phyloP scores from a whole-genome alignment of 2,888 invertebrate species.

The Agonopterix alstromeriana region DNA sequence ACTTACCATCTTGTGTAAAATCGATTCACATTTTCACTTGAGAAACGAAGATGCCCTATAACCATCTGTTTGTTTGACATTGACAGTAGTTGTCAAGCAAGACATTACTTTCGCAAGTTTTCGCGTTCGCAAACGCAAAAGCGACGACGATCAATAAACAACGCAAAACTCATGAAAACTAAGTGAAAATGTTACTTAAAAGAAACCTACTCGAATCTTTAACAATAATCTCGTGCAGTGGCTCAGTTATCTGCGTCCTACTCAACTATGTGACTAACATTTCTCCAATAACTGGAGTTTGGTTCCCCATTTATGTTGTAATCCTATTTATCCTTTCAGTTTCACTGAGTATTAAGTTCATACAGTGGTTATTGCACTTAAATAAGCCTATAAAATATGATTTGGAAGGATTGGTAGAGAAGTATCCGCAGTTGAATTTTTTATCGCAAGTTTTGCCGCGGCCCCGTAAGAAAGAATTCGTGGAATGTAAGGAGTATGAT shows the following conservation, averaged over 20 bases:
- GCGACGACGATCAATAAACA: not conserved
- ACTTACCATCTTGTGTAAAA: no score
- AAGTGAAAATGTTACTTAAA: constrained; percentile 46
- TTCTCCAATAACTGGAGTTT: constrained; percentile 57
- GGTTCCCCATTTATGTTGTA: constrained; percentile 59
- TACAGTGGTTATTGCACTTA: constrained; percentile 70
- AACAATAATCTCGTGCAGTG: constrained; percentile 42
- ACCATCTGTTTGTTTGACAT: not conserved
- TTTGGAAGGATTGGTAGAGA: constrained; percentile 33
- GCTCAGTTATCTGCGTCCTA: constrained; percentile 42
- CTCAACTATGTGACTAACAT: constrained; percentile 56
- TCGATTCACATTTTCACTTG: no score
- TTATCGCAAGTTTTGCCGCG: constrained; percentile 33
- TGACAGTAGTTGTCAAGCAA: not conserved
- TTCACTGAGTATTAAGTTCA: constrained; percentile 66
- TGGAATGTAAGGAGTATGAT: constrained; percentile 53
- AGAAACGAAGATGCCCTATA: no score
- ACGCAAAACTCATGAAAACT: not conserved
- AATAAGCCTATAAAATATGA: constrained; percentile 71
- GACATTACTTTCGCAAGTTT: no score
- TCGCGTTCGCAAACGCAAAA: not conserved
- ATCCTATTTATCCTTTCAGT: constrained; percentile 57
- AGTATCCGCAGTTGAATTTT: constrained; percentile 40
- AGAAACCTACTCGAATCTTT: constrained; percentile 51
- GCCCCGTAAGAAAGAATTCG: constrained; percentile 14